These are phyloP conservation scores for Diceros bicornis DNA, from an alignment of 2,797 vertebrate species.

Conservation along the genomic window DNA sequence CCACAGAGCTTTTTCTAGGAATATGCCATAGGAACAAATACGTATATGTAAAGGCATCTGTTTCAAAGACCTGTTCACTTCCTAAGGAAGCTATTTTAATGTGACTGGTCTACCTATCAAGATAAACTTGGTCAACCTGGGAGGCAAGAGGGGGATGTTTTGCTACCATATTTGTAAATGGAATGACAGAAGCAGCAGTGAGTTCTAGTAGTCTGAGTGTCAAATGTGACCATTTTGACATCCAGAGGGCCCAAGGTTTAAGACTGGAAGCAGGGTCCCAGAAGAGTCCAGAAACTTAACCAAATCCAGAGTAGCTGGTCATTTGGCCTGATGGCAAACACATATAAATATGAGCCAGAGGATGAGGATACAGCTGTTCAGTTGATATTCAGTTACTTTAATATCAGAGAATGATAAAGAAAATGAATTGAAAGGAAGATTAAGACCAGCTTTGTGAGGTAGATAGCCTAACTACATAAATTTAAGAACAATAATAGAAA, in stretches of 20 bases:
- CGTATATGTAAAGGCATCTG: neutral
- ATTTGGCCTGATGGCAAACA: neutral
- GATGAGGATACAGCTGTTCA: slow-evolving; percentile 28
- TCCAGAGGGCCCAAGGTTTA: slow-evolving; percentile 1
- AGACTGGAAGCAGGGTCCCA: slow-evolving; percentile 37
- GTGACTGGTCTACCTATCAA: slow-evolving; percentile 19
- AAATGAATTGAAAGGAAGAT: slow-evolving; percentile 63
- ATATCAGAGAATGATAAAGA: slow-evolving; percentile 46
- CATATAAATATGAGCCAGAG: slow-evolving; percentile 9
- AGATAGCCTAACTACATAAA: slow-evolving; percentile 34
- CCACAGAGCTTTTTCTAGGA: slow-evolving; percentile 47
- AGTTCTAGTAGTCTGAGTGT: slow-evolving; percentile 42
- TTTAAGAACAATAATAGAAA: slow-evolving; percentile 67
- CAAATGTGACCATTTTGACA: neutral
- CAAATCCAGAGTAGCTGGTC: neutral
- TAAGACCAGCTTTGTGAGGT: slow-evolving; percentile 63
- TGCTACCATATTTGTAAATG: slow-evolving; percentile 54
- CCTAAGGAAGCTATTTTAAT: slow-evolving; percentile 60
- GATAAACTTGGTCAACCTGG: slow-evolving; percentile 67
- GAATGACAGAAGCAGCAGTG: slow-evolving; percentile 59
- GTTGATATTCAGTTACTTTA: slow-evolving; percentile 65
- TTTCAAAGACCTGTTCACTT: slow-evolving; percentile 43
- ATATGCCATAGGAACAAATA: slow-evolving; percentile 15
- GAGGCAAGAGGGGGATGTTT: slow-evolving; percentile 62
- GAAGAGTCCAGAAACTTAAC: slow-evolving; percentile 28